Evolutionary conservation across 92 coral and sea anemone species (phyloP).

Genomic region (Siderastrea radians): DNA sequence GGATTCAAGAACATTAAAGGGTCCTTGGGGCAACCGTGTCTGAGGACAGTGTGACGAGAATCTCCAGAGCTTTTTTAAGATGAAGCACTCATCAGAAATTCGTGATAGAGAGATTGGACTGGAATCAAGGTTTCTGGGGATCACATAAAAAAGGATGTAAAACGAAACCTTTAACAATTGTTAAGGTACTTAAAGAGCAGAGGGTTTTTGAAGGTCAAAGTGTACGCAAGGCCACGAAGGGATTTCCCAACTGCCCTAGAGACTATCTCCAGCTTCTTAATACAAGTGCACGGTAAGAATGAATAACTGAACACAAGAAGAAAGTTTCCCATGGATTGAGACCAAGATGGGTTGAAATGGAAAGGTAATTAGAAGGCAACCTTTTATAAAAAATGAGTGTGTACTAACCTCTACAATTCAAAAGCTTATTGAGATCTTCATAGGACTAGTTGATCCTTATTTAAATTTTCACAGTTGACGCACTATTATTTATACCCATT

Average conservation of each 20-base stretch:
- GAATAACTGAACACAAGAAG: conserved; percentile 69
- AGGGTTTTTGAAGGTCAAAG: conserved; percentile 32
- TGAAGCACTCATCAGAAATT: not conserved
- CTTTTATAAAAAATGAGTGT: no score
- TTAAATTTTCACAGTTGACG: no score
- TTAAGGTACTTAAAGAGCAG: conserved; percentile 28
- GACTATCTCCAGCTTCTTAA: conserved; percentile 58
- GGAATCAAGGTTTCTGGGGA: conserved; percentile 28
- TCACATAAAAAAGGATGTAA: conserved; percentile 44
- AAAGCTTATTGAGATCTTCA: no score
- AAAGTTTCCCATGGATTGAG: conserved; percentile 30
- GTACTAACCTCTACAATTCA: no score
- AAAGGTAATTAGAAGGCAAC: no score
- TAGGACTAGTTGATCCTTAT: no score
- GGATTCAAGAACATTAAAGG: conserved; percentile 44
- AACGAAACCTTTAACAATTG: conserved; percentile 31
- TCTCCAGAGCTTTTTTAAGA: conserved; percentile 40
- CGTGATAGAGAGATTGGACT: conserved; percentile 29
- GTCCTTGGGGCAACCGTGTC: conserved; percentile 71
- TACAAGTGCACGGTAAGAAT: conserved; percentile 40
- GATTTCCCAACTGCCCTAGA: conserved; percentile 52
- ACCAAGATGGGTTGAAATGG: not conserved
- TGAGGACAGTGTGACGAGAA: conserved; percentile 58
- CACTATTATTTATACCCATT: no score
- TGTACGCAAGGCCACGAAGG: conserved; percentile 23